Evolutionary conservation across 2,888 invertebrate genomes (phyloP).

Genomic region (Cosmorhoe ocellata): DNA sequence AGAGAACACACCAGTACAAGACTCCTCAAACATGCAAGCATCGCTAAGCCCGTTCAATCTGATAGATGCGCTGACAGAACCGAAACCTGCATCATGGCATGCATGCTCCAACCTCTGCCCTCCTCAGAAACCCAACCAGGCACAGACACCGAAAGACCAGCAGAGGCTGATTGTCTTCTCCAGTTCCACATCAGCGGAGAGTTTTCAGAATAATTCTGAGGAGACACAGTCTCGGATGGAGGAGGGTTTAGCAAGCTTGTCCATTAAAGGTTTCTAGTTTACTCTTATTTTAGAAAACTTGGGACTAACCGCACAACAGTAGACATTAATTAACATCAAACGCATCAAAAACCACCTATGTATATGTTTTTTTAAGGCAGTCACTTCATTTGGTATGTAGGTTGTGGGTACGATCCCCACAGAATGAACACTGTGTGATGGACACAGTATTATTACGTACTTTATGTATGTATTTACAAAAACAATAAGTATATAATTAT

Average conservation of each 20-base stretch:
- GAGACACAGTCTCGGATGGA: slow-evolving; percentile 50
- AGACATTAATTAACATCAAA: no score
- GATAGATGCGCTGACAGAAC: slow-evolving; percentile 63
- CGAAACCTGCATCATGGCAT: slow-evolving; percentile 37
- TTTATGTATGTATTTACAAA: no score
- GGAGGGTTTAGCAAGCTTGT: slow-evolving; percentile 39
- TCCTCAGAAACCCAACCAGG: slow-evolving; percentile 18
- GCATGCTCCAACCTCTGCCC: slow-evolving; percentile 35
- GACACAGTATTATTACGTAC: no score
- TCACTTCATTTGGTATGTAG: no score
- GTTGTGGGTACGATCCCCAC: no score
- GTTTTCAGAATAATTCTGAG: slow-evolving; percentile 42
- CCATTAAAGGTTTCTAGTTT: slow-evolving; percentile 46
- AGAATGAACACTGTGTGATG: no score
- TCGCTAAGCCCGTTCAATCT: slow-evolving; percentile 45
- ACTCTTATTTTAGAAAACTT: no score
- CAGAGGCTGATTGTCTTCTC: slow-evolving; percentile 60
- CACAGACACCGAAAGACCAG: slow-evolving; percentile 47
- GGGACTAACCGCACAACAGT: no score
- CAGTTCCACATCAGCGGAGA: slow-evolving; percentile 63
- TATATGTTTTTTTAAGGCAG: no score
- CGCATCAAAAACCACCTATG: no score
- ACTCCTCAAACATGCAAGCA: slow-evolving; percentile 37
- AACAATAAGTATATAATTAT: no score
- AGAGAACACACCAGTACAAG: slow-evolving; percentile 60